A percentile compares a stretch with the other conserved stretches of the same genome.
Evolutionary conservation across 2,113 vertebrate species (phyloP).

Genomic region (Aldabrachelys gigantea): DNA sequence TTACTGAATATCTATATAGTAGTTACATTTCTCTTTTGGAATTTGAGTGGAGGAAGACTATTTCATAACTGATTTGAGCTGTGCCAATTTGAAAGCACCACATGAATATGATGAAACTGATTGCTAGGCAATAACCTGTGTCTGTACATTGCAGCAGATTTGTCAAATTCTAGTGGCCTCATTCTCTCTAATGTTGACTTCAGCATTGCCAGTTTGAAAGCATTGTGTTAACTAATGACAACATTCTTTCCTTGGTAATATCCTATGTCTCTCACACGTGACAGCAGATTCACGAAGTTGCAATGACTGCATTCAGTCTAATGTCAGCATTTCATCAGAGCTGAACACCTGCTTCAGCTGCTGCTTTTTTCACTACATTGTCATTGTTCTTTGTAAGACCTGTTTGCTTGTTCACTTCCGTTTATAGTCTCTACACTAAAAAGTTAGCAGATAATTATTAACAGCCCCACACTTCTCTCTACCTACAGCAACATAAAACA

Average conservation of each 20-base stretch:
- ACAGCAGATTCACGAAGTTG: background rate
- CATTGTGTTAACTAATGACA: background rate
- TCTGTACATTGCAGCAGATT: background rate
- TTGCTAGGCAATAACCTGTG: background rate
- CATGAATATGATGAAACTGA: background rate
- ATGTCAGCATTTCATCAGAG: background rate
- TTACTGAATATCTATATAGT: background rate
- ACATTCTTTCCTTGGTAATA: background rate
- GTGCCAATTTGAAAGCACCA: accelerated
- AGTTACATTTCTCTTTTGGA: accelerated
- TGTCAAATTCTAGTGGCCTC: background rate
- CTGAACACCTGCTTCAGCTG: background rate
- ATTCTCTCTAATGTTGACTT: background rate
- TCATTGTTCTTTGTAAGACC: background rate
- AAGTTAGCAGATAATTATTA: background rate
- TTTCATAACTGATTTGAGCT: background rate
- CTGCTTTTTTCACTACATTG: background rate
- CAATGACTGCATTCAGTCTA: background rate
- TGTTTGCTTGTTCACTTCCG: background rate
- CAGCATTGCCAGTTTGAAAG: background rate
- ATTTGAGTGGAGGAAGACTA: background rate
- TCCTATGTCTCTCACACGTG: background rate
- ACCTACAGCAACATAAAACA: accelerated
- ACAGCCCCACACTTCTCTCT: background rate
- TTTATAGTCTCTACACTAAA: background rate